Base-by-base conservation (phyloP, 2,888 invertebrate genomes). In the Diplazon laetatorius region DNA sequence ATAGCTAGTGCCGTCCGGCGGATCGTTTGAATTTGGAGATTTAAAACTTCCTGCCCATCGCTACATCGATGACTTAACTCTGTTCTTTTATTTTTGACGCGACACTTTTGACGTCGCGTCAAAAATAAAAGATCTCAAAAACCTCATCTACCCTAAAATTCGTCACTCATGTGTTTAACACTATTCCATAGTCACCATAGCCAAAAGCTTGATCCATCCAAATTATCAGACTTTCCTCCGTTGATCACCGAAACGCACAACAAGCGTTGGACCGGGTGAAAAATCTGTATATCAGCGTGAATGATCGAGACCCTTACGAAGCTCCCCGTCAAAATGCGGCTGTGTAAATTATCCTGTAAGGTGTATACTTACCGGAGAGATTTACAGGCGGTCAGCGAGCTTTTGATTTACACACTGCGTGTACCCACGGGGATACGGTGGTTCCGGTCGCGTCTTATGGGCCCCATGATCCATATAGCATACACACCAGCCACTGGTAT, bases 351-450 rank as follows among this genome's bases (percentile, higher is more conserved):
- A 90, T 90, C 89, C 83, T 83, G 76, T 60, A 82, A 85, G 87
- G 88, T 90, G 89, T 90, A 89, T 90, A 90, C 89, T 90, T 90
- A 89, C 87, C 83, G 25, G 76, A 84, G 85, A 90, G 90, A 90
- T 90, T 90, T 90, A 90, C 90, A 88, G 87, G 87, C 87, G 86
- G 86, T 84, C 88, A 87, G 85, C 86, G 87, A 86, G 85, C 87
- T 82, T 86, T 89, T 90, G 90, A 90, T 90, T 90, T 90, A 90
- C 90, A 87, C 87, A 86, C 86, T 80, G 77, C 80, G 78, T 78
- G 30, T 55, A 55, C 30, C n/a, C 30, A 52, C 52, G 14, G 52
- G n/a, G 25, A n/a, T 30, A n/a, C 78, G 63, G 14, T 42, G 20
- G 50, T 69, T 60, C 78, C 74, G 74, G 83, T 78, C 81, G n/a